Evolutionary conservation across 2,797 vertebrate genomes (phyloP).

Genomic region (Pangasius macronema): DNA sequence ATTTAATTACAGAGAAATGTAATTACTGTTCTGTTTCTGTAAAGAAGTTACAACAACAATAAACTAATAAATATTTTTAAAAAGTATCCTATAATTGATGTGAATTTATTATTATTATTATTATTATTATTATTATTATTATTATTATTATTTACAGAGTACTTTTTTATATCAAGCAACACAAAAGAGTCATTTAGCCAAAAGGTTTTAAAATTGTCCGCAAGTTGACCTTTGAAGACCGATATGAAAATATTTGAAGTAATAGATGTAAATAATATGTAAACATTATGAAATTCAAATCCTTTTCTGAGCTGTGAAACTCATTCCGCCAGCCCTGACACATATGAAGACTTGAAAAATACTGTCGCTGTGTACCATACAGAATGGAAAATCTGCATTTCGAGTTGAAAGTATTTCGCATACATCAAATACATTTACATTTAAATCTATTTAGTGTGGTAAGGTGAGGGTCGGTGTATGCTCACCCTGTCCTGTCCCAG

Average conservation of each 20-base stretch:
- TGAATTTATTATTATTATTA: background rate
- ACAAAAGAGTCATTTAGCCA: background rate
- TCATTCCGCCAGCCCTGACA: background rate
- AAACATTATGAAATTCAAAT: constrained; percentile 5
- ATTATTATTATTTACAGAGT: background rate
- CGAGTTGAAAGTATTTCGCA: background rate
- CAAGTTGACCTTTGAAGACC: background rate
- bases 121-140: background rate
- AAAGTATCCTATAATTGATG: background rate
- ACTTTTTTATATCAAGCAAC: background rate
- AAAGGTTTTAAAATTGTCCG: background rate
- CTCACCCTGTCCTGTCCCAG: constrained; percentile 98
- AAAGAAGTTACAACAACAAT: background rate
- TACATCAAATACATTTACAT: background rate
- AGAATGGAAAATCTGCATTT: background rate
- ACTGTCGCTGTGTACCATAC: background rate
- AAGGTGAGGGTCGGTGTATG: background rate
- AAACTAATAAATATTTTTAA: background rate
- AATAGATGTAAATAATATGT: background rate
- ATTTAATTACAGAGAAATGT: background rate
- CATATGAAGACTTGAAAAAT: background rate
- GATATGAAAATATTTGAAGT: background rate
- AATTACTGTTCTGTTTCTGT: no score
- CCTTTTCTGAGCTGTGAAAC: background rate
- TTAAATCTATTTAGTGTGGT: background rate